A percentile compares a stretch with the other conserved stretches of the same genome.
phyloP scores from a whole-genome alignment of 1,140 invertebrate species.

The Drosophila tristis region DNA sequence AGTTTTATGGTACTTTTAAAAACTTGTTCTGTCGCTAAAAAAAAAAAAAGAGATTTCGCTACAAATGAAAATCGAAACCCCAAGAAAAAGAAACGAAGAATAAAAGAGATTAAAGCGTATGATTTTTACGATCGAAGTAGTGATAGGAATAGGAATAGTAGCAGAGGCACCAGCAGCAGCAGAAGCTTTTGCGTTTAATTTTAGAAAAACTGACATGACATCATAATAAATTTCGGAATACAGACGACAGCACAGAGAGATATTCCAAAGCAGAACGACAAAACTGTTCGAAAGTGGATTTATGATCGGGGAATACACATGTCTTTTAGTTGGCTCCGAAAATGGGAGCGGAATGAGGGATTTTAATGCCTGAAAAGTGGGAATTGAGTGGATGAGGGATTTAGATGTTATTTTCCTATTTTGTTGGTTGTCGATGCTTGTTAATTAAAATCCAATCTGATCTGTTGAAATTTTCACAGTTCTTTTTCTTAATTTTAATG shows the following conservation, averaged over 20 bases:
- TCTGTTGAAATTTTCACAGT: slow-evolving; percentile 11
- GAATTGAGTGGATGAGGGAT: slow-evolving; percentile 9
- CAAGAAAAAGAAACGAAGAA: not conserved
- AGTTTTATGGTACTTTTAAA: slow-evolving; percentile 9
- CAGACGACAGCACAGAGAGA: not conserved
- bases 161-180: not conserved
- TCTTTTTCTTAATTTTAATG: not conserved
- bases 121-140: slow-evolving; percentile 6
- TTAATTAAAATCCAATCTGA: slow-evolving; percentile 27
- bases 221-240: slow-evolving; percentile 51
- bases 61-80: slow-evolving; percentile 54
- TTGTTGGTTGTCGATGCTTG: slow-evolving; percentile 12
- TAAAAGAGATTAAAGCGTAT: slow-evolving; percentile 26
- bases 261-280: slow-evolving; percentile 19
- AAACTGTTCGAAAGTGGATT: slow-evolving; percentile 54
- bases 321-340: no score
- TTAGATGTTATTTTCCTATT: slow-evolving; percentile 4
- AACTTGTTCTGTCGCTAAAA: slow-evolving; percentile 50
- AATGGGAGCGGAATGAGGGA: no score
- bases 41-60: slow-evolving; percentile 39
- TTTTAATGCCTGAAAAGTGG: no score
- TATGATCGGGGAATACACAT: slow-evolving; percentile 29
- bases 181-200: slow-evolving; percentile 29
- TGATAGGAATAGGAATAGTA: slow-evolving; percentile 7
- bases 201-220: slow-evolving; percentile 51